Evolutionary conservation across 1,140 invertebrate species (phyloP).

Genomic region (Solen grandis): DNA sequence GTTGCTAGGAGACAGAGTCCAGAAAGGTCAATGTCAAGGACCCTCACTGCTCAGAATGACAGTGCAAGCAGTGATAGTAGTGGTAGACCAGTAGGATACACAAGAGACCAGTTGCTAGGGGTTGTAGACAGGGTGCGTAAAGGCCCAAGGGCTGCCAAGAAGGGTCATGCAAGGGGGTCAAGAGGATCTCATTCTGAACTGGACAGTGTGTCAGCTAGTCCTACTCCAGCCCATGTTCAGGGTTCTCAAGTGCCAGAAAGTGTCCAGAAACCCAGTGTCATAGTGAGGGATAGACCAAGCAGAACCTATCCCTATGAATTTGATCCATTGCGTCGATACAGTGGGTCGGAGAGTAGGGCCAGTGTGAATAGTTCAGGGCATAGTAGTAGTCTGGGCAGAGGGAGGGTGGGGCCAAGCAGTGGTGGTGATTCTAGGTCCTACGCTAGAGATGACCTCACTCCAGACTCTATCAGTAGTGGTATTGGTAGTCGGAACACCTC

Average conservation of each 20-base stretch:
- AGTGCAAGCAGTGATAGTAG: conserved; percentile 68
- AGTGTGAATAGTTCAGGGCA: conserved; percentile 63
- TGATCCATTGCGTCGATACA: conserved; percentile 16
- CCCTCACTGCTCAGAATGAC: conserved; percentile 42
- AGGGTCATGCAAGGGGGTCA: conserved; percentile 21
- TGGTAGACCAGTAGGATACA: conserved; percentile 78
- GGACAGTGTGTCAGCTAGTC: conserved; percentile 14
- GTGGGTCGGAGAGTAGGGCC: conserved; percentile 48
- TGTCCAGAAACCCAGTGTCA: conserved; percentile 48
- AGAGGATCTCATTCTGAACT: conserved; percentile 18
- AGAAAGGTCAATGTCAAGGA: conserved; percentile 41
- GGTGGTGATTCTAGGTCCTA: conserved; percentile 30
- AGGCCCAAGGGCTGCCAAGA: conserved; percentile 59
- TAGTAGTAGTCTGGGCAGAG: conserved; percentile 51
- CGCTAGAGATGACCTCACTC: conserved; percentile 58
- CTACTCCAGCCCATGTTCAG: conserved; percentile 14
- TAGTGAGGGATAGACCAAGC: conserved; percentile 50
- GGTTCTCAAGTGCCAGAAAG: conserved; percentile 54
- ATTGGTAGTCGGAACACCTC: conserved; percentile 96
- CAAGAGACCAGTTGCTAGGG: conserved; percentile 80
- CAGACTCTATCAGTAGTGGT: conserved; percentile 89
- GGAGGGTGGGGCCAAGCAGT: conserved; percentile 8
- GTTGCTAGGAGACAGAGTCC: conserved; percentile 47
- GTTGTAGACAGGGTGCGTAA: conserved; percentile 79
- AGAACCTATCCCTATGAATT: conserved; percentile 56